Base-by-base conservation (phyloP, 2,113 vertebrate genomes). In the Turdus rufiventris region DNA sequence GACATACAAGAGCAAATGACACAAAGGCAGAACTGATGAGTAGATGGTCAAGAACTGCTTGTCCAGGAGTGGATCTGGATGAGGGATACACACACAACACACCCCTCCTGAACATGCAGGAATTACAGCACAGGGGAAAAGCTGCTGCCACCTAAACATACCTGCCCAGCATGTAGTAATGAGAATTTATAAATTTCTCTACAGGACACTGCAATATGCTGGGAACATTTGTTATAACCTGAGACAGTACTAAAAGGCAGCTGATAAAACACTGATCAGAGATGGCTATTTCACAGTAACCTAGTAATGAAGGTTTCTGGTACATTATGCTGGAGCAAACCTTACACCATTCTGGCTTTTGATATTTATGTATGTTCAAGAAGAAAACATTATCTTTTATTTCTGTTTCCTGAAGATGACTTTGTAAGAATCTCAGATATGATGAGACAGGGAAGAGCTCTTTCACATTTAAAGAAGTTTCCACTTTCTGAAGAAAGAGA, bases 371-470 rank as follows among this genome's bases (percentile, higher is more conserved):
- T 21, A 71, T 1, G 4, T 56, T 86, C 40, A 78, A 85, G 68
- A 81, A 77, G 28, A 66, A 42, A 91, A 28, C 33, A 10, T 0
- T 38, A 24, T 34, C 17, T 83, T 86, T 71, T 57, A 38, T 53
- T 81, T 90, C 50, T 83, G 17, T 38, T 82, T 89, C 77, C 54
- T 67, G 53, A 91, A 51, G 28, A 78, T 58, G 23, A 65, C 23
- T 73, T n/a, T 8, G 9, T 67, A 85, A 84, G 42, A 85, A 33
- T 57, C 74, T 33, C 31, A 75, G 31, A 31, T 45, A 71, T 3
- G 18, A 58, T 28, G 34, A 94, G 21, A 57, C 0, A 91, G 28
- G 12, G 15, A 83, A 86, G 25, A 87, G 40, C 43, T 81, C 36
- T 66, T 14, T 34, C 0, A 81, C 74, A 84, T 63, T 18, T 28